These are phyloP conservation scores for Aix galericulata DNA, from an alignment of 2,113 vertebrate genomes.

Conservation along the genomic window DNA sequence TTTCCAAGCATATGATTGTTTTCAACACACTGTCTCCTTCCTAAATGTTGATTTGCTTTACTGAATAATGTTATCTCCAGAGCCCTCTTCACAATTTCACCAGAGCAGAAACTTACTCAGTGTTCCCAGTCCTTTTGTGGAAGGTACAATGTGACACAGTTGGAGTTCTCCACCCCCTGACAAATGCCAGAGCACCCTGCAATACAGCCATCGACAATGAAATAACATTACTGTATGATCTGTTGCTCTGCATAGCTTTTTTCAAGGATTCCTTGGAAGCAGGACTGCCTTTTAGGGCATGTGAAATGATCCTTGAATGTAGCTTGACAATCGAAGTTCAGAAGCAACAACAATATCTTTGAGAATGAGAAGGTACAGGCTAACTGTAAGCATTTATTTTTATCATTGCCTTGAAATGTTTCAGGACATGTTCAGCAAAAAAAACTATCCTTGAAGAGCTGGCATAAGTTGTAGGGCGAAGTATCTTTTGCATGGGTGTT, in stretches of 20 bases:
- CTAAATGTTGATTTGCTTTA: neutral
- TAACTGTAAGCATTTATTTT: neutral
- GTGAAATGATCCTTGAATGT: neutral
- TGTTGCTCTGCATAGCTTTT: neutral
- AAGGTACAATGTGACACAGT: neutral
- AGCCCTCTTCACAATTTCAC: neutral
- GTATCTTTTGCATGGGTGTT: constrained; percentile 44
- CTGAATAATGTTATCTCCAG: neutral
- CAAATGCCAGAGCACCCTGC: neutral
- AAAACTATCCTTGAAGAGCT: constrained; percentile 23
- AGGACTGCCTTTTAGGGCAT: neutral
- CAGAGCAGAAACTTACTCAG: neutral
- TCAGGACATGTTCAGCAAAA: neutral
- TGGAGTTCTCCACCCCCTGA: neutral
- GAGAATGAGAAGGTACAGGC: neutral
- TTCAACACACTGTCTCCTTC: neutral
- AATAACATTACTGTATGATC: neutral
- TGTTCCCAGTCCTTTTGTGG: neutral
- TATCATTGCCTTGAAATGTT: neutral
- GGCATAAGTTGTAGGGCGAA: constrained; percentile 39
- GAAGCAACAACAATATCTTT: neutral
- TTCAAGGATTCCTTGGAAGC: neutral
- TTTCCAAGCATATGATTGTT: constrained; percentile 23
- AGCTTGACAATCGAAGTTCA: neutral
- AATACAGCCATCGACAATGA: neutral